Evolutionary conservation across 2,113 vertebrate species (phyloP), one percentile per base, ranked within the genome.

Genomic region (Microcebus griseorufus): DNA sequence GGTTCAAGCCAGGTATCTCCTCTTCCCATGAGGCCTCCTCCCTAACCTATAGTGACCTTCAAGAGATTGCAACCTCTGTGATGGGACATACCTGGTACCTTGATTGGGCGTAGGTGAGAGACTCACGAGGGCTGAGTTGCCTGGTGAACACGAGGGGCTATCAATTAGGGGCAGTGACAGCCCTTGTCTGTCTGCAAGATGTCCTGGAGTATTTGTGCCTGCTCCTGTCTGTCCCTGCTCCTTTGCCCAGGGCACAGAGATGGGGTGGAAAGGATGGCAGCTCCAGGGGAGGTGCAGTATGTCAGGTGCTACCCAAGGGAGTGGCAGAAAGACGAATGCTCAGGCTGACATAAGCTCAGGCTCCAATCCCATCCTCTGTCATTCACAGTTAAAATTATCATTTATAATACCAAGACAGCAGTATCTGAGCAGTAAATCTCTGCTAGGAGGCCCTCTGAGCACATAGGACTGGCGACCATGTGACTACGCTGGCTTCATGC

Each of bases 1-100:
- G 45, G 34, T 53, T 29, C 0, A 0, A 37, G 9, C 9, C 5
- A 29, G 5, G 12, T 1, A 6, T n/a, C 20, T 62, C 3, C 10
- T 42, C 34, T 60, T 72, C 55, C 22, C 29, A 29, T 0, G 20
- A 34, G 10, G 37, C 6, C 53, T 84, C 39, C 14, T 27, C 23
- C 29, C 13, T 16, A 60, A 53, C 22, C 42, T 80, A 16, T 7
- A 29, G 18, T 51, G 67, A 34, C 58, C 65, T 34, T 55, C 11
- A 65, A 60, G 39, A 58, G 32, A 65, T 9, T 81, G 1, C 3
- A 18, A 13, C 20, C 7, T 62, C 13, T 8, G 8, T 42, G 39
- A 73, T 23, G 22, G 55, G 25, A 42, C 23, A 25, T 72, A 23
- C n/a, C 17, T 27, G 34, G 22, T n/a, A 39, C 20, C 32, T 42